Evolutionary conservation across 2,888 invertebrate genomes (phyloP).

Genomic region (Caenorhabditis imperialis): DNA sequence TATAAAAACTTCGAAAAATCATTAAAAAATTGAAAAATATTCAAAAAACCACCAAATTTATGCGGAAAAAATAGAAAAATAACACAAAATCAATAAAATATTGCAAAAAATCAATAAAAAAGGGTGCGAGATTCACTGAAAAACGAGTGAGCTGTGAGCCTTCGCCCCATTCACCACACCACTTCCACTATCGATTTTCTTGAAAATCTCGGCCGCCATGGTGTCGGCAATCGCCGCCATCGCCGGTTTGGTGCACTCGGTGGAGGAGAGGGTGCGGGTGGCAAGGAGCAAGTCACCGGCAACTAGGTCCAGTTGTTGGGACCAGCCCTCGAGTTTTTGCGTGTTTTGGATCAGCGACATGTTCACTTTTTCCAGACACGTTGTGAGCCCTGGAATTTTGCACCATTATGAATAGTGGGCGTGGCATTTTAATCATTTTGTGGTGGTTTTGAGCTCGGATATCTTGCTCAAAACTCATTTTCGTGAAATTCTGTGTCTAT

Average conservation of each 20-base stretch:
- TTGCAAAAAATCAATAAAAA: too few relatives aligned
- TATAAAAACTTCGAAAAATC: neutral
- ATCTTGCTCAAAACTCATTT: too few relatives aligned
- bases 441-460: too few relatives aligned
- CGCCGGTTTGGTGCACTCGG: conserved; percentile 55
- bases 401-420: too few relatives aligned
- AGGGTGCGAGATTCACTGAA: neutral
- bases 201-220: conserved; percentile 35
- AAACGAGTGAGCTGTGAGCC: conserved; percentile 19
- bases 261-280: conserved; percentile 40
- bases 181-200: conserved; percentile 1
- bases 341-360: conserved; percentile 46
- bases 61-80: neutral
- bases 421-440: too few relatives aligned
- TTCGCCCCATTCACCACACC: conserved; percentile 3
- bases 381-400: conserved; percentile 29
- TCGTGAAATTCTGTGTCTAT: too few relatives aligned
- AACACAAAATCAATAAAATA: neutral
- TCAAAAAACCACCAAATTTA: neutral
- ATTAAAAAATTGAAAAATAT: neutral
- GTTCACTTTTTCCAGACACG: conserved; percentile 43
- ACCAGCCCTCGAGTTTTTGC: conserved; percentile 62
- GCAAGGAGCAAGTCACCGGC: conserved; percentile 53
- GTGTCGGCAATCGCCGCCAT: conserved; percentile 44
- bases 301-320: conserved; percentile 56